phyloP scores from a whole-genome alignment of 2,113 vertebrate species.

The Empidonax traillii region DNA sequence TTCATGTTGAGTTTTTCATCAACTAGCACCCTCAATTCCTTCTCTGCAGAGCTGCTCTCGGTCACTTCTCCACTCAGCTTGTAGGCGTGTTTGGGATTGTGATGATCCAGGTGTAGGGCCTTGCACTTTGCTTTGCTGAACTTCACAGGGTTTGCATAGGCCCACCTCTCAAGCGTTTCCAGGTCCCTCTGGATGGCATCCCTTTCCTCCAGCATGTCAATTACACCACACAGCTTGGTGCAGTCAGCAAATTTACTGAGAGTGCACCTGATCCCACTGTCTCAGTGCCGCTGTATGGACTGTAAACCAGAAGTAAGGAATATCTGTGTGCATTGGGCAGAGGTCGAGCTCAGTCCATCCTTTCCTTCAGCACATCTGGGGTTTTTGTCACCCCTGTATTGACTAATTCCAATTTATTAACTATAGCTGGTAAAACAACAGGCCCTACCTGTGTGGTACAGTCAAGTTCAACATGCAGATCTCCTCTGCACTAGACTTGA shows the following conservation, averaged over 20 bases:
- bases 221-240: neutral
- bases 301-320: neutral
- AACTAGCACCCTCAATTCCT: neutral
- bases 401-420: neutral
- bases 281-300: neutral
- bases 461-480: neutral
- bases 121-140: neutral
- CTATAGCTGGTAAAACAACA: neutral
- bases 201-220: neutral
- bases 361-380: neutral
- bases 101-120: neutral
- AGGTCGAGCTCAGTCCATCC: neutral
- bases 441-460: neutral
- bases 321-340: rapidly evolving
- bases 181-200: neutral
- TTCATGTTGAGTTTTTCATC: neutral
- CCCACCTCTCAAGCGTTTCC: neutral
- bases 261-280: neutral
- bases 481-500: neutral
- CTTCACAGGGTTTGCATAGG: neutral
- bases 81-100: neutral
- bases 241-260: neutral
- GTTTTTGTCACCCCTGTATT: neutral
- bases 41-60: neutral
- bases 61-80: neutral